Evolutionary conservation across 2,113 vertebrate species (phyloP), one percentile per base, ranked within the genome.

Genomic region (Octodon degus): DNA sequence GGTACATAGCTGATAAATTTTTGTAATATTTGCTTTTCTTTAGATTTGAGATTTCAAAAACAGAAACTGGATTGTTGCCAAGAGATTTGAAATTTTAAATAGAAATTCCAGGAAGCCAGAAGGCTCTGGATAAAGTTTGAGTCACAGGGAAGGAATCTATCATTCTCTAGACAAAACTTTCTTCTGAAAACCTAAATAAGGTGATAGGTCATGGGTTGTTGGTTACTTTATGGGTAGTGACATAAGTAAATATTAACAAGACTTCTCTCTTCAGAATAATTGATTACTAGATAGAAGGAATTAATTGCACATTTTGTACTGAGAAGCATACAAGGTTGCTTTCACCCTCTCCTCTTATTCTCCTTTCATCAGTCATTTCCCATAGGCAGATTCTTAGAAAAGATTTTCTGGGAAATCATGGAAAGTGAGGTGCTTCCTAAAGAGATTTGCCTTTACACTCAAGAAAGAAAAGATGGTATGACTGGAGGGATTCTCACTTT

Each of bases 151-250:
- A 97, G 50, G 95, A 97, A 97, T 97, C 77, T 86, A 82, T 97
- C 89, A 90, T 63, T 95, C 93, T 93, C 80, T 90, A 63, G 63
- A 90, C 62, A 85, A 94, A 93, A 87, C 87, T 94, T 94, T 97
- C 91, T 43, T 97, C 92, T 97, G 37, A 95, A 94, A 97, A 93
- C 87, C 93, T 68, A 93, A 91, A 83, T 62, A 90, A 27, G 80
- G 68, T 37, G 60, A 55, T 53, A 95, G 90, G 95, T 94, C 94
- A 85, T 43, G 68, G 34, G 22, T 0, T 3, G 80, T 94, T 34
- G 7, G 96, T 96, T 86, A 93, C 80, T 97, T 95, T 97, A 93
- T 96, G 95, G 95, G 27, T 93, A 93, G 88, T 93, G 92, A 81
- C 87, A 81, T 96, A 95, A 96, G 94, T 79, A 97, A 97, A 97